A percentile compares a stretch with the other conserved stretches of the same genome.
Conservation (phyloP, 2,888 invertebrate species). For the Ischnura elegans region DNA sequence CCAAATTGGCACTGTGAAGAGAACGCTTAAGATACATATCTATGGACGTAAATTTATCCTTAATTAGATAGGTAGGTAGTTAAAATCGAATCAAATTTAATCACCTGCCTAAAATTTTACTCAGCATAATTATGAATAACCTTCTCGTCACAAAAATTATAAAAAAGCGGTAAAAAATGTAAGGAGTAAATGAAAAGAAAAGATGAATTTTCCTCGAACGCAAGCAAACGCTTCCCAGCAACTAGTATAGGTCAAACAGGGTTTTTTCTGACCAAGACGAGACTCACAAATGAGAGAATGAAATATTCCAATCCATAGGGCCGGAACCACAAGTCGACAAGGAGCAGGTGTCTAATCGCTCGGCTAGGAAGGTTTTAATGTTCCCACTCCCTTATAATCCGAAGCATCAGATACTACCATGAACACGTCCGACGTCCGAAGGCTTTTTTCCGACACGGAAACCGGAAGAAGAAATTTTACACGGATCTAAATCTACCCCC, state of each 20-base stretch:
- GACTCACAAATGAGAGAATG: background rate
- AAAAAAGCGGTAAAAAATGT: background rate
- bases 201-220: background rate
- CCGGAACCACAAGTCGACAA: background rate
- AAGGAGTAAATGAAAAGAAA: background rate
- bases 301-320: background rate
- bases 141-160: background rate
- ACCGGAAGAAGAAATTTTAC: background rate
- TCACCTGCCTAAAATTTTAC: background rate
- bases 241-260: background rate
- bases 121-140: background rate
- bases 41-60: background rate
- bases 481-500: background rate
- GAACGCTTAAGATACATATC: too few species aligned
- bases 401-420: background rate
- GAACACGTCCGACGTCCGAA: background rate
- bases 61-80: background rate
- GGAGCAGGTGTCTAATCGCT: background rate
- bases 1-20: background rate
- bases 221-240: background rate
- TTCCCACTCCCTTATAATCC: background rate
- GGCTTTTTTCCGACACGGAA: background rate
- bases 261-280: background rate
- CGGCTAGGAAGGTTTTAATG: background rate
- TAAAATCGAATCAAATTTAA: background rate